These are phyloP conservation scores for Rhipidura dahli DNA, from an alignment of 2,113 vertebrate genomes.

Conservation along the genomic window DNA sequence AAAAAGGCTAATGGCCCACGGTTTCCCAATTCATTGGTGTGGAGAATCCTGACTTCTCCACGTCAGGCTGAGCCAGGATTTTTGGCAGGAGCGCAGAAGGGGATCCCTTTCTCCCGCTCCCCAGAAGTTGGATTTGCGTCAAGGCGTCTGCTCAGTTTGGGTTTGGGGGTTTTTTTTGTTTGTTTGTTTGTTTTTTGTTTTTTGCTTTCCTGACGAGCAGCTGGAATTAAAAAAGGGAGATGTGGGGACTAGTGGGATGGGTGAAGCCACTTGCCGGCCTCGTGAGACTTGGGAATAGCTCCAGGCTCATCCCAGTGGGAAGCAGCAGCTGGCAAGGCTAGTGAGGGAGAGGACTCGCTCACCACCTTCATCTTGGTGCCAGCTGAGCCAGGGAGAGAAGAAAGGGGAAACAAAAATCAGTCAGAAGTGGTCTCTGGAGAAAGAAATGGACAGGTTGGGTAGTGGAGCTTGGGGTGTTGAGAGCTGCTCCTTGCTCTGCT, in stretches of 20 bases:
- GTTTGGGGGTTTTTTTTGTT: too few relatives aligned
- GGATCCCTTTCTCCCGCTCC: background rate
- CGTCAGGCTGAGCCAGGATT: background rate
- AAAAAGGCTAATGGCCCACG: accelerated
- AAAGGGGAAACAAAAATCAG: background rate
- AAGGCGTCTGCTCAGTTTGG: background rate
- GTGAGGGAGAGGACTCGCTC: background rate
- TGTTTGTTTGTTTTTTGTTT: too few relatives aligned
- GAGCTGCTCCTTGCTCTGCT: background rate
- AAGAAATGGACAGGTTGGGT: accelerated
- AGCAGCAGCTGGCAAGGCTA: background rate
- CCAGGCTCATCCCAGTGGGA: background rate
- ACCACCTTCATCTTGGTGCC: background rate
- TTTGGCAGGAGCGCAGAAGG: background rate
- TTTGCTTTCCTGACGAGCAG: background rate
- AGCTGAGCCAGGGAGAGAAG: too few relatives aligned
- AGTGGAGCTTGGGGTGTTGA: background rate
- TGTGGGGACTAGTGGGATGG: too few relatives aligned
- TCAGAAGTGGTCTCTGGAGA: background rate
- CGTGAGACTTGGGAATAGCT: background rate
- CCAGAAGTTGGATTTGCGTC: background rate
- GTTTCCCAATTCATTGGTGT: accelerated
- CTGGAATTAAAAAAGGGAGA: background rate
- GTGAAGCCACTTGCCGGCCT: background rate
- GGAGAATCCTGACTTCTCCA: background rate